A percentile compares a stretch with the other conserved stretches of the same genome.
These are phyloP conservation scores for Chorisops tibialis DNA, from an alignment of 2,888 invertebrate species.

Conservation along the genomic window DNA sequence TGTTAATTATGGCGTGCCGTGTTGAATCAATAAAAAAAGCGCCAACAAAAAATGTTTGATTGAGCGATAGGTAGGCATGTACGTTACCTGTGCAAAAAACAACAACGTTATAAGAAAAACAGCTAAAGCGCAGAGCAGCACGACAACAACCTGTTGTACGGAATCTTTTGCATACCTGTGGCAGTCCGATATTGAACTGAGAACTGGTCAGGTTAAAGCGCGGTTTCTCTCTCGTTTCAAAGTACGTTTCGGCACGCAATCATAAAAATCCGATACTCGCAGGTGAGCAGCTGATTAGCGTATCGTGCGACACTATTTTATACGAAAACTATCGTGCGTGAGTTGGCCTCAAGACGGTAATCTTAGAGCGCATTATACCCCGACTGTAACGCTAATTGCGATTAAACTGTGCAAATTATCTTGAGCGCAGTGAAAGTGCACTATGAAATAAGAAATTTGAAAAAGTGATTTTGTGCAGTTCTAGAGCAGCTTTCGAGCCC, in stretches of 20 bases:
- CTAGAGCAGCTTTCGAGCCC: not conserved
- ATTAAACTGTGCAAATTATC: not conserved
- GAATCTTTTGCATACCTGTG: constrained; percentile 17
- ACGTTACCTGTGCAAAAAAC: too few relatives aligned
- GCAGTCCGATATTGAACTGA: constrained; percentile 13
- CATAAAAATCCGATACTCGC: not conserved
- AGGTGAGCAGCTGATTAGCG: constrained; percentile 13
- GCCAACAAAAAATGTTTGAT: too few relatives aligned
- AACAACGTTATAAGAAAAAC: too few relatives aligned
- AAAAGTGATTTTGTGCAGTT: not conserved
- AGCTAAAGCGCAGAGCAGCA: too few relatives aligned
- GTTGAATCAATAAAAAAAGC: too few relatives aligned
- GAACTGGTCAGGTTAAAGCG: constrained; percentile 10
- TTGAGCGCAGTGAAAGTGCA: constrained; percentile 14
- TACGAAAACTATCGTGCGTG: constrained; percentile 1
- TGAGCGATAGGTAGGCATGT: too few relatives aligned
- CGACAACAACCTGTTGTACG: not conserved
- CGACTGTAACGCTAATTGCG: not conserved
- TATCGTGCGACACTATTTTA: not conserved
- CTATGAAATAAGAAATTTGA: not conserved
- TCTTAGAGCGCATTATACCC: not conserved
- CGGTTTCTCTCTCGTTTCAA: not conserved
- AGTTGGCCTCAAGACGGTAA: not conserved
- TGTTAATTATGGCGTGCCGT: too few relatives aligned
- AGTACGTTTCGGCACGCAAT: too few relatives aligned